Percentiles rank a stretch among this genome's conserved stretches.
phyloP scores from a whole-genome alignment of 2,797 vertebrate species.

The Mareca penelope region DNA sequence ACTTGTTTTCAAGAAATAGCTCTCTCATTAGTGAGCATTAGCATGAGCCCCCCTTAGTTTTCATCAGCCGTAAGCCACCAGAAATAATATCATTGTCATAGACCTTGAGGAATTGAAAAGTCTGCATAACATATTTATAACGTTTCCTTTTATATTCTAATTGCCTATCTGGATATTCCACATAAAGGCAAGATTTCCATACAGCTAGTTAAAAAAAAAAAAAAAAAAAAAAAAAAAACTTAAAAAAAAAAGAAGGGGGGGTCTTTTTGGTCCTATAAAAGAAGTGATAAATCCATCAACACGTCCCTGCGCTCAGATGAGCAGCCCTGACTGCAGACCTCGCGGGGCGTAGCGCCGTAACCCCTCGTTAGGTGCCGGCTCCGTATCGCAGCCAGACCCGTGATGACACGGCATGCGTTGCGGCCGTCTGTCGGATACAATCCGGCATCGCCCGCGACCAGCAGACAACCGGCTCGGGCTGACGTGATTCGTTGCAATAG shows the following conservation, averaged over 20 bases:
- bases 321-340: not conserved
- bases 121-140: slow-evolving; percentile 15
- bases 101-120: slow-evolving; percentile 40
- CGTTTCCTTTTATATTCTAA: slow-evolving; percentile 56
- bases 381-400: rapidly evolving
- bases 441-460: not conserved
- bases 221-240: not conserved
- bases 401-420: not conserved
- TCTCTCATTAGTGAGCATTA: not conserved
- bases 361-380: not conserved
- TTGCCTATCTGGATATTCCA: slow-evolving; percentile 45
- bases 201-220: not conserved
- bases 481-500: not conserved
- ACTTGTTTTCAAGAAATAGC: not conserved
- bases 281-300: not conserved
- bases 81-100: slow-evolving; percentile 8
- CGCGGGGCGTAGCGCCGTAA: rapidly evolving
- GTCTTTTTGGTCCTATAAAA: not conserved
- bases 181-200: slow-evolving; percentile 42
- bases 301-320: rapidly evolving
- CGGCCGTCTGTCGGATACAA: not conserved
- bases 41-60: not conserved
- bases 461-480: not conserved
- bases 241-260: not conserved
- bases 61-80: slow-evolving; percentile 2